Evolutionary conservation across 2,797 vertebrate species (phyloP), one percentile per base, ranked within the genome.

Genomic region (Nannoperca australis): DNA sequence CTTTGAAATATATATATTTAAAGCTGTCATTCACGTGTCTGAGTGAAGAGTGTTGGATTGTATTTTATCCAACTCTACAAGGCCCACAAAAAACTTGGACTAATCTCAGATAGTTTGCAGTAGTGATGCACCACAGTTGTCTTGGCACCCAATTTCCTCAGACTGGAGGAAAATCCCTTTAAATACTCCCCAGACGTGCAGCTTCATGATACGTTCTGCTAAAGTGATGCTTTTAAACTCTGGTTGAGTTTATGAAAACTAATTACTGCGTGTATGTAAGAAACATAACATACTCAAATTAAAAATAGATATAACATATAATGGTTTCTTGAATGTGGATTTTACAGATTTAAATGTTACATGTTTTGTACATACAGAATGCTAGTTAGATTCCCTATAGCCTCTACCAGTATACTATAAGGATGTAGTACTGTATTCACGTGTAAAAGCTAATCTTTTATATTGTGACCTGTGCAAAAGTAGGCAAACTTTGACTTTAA

Each of bases 81-180:
- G 66, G 27, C 45, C 10, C 3, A 18, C 18, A 30, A 68, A 55
- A 55, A 76, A 36, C 1, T 5, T 54, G 8, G 14, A 45, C 22
- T 55, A 20, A 36, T 73, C 3, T 18, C 63, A 45, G 9, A 65
- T 54, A 55, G 73, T 54, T 75, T 59, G 27, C 56, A 38, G 38
- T 81, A 77, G 82, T 66, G 34, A 70, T 65, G 44, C 53, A 74
- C 38, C 20, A 22, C 38, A 45, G 58, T 59, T 75, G 36, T 62
- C 24, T 58, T 78, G 18, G 12, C 45, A 60, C 47, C 22, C 10
- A 70, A 24, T 70, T 78, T 65, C 56, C 27, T 50, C 12, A 60
- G 58, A 61, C 34, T 50, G 38, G 15, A 60, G 51, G n/a, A 68
- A 65, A 64, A 63, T 20, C 47, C 47, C 30, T 51, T 79, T 42